These are phyloP conservation scores for Sphaerophoria rueppellii DNA, from an alignment of 2,888 invertebrate species.

Conservation along the genomic window DNA sequence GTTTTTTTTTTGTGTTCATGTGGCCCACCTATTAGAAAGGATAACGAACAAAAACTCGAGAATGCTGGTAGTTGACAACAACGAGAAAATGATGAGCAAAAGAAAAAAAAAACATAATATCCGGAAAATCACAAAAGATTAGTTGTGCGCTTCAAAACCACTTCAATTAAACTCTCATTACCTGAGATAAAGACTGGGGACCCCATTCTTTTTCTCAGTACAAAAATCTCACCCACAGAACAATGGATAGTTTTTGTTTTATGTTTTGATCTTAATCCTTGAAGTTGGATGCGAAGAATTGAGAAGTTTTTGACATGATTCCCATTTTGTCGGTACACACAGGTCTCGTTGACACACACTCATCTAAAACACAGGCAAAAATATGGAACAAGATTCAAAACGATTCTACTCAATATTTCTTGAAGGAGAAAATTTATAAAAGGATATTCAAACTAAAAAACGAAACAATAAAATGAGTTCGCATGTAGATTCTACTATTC, in stretches of 20 bases:
- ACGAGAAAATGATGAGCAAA: background rate
- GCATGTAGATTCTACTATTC: constrained; percentile 21
- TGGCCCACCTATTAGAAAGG: constrained; percentile 43
- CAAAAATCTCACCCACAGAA: constrained; percentile 15
- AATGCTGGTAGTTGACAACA: background rate
- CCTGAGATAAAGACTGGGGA: constrained; percentile 39
- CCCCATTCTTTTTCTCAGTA: constrained; percentile 33
- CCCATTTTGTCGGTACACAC: constrained; percentile 45
- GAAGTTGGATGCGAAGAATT: constrained; percentile 57
- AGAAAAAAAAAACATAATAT: background rate
- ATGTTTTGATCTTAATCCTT: constrained; percentile 28
- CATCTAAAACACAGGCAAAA: background rate
- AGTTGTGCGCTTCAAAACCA: constrained; percentile 34
- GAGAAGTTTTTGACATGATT: constrained; percentile 52
- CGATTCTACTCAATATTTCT: constrained; percentile 58
- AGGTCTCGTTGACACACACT: background rate
- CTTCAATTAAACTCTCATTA: constrained; percentile 59
- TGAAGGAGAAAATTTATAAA: constrained; percentile 22
- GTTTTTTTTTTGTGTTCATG: background rate
- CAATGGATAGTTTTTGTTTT: constrained; percentile 55
- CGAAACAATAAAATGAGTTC: constrained; percentile 24
- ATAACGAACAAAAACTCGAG: constrained; percentile 5
- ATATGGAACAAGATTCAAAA: constrained; percentile 21
- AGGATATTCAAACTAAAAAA: constrained; percentile 30
- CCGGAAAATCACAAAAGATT: constrained; percentile 43